A percentile compares a stretch with the other conserved stretches of the same genome.
phyloP scores from a whole-genome alignment of 2,888 invertebrate species.

The Palloptera scutellata region DNA sequence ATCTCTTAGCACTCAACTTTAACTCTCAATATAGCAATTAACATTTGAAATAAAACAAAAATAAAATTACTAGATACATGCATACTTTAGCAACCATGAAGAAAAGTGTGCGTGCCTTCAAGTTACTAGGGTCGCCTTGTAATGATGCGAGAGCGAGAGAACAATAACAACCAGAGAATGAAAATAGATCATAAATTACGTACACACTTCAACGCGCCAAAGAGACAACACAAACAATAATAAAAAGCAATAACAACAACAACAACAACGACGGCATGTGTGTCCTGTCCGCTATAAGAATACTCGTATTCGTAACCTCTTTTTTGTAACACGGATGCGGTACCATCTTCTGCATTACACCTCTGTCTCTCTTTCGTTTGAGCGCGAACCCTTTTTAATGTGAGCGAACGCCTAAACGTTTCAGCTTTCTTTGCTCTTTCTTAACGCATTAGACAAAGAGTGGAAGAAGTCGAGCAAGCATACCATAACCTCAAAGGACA shows the following conservation, averaged over 20 bases:
- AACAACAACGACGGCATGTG: background rate
- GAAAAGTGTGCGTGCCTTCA: too few species aligned
- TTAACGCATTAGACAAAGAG: conserved; percentile 19
- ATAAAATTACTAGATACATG: background rate
- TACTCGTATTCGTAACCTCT: too few species aligned
- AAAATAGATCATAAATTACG: conserved; percentile 45
- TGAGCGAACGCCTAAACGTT: conserved; percentile 22
- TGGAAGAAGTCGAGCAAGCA: background rate
- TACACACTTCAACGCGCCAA: conserved; percentile 39
- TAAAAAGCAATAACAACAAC: background rate
- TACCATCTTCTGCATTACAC: background rate
- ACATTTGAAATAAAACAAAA: conserved; percentile 17
- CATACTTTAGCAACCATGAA: background rate
- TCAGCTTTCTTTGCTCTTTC: conserved; percentile 2
- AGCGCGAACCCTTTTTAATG: conserved; percentile 26
- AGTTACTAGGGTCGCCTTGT: background rate
- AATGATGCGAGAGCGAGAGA: conserved; percentile 1
- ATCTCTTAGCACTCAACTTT: too few species aligned
- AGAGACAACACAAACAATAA: background rate
- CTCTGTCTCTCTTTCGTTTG: background rate
- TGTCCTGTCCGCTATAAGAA: background rate
- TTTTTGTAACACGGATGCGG: background rate
- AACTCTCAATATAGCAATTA: conserved; percentile 32
- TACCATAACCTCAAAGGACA: conserved; percentile 1
- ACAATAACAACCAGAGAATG: conserved; percentile 38